Conservation (phyloP, 1,140 invertebrate genomes). For the Plodia interpunctella region DNA sequence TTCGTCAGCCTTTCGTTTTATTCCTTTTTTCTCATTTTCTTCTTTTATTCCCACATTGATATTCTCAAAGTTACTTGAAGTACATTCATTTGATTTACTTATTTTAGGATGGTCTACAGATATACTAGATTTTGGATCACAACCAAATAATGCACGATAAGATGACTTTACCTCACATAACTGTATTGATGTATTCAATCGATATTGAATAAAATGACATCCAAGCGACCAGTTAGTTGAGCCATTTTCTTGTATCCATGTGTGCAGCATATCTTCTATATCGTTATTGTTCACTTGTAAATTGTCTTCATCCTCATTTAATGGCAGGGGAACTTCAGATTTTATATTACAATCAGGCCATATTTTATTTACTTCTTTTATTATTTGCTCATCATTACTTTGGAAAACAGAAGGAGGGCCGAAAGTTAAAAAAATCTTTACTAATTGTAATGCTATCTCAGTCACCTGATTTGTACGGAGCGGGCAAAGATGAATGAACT, state of each 20-base stretch:
- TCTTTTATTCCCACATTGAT: slow-evolving; percentile 13
- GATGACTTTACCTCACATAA: slow-evolving; percentile 32
- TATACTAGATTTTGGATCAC: slow-evolving; percentile 18
- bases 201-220: slow-evolving; percentile 36
- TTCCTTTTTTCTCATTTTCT: slow-evolving; percentile 17
- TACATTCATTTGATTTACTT: too few relatives aligned
- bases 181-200: slow-evolving; percentile 40
- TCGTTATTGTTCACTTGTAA: neutral
- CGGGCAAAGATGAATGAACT: slow-evolving; percentile 3
- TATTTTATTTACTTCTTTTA: neutral
- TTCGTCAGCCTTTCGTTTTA: slow-evolving; percentile 23
- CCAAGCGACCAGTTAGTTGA: slow-evolving; percentile 8
- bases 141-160: slow-evolving; percentile 46
- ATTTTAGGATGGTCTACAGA: neutral
- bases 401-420: neutral
- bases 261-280: slow-evolving; percentile 2
- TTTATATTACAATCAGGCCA: neutral
- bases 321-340: neutral
- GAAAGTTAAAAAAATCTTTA: slow-evolving; percentile 6
- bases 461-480: neutral
- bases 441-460: neutral
- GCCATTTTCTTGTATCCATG: slow-evolving; percentile 7
- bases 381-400: neutral
- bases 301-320: neutral
- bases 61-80: too few relatives aligned